phyloP scores from a whole-genome alignment of 2,797 vertebrate species.

The Paedocypris micromegethes region DNA sequence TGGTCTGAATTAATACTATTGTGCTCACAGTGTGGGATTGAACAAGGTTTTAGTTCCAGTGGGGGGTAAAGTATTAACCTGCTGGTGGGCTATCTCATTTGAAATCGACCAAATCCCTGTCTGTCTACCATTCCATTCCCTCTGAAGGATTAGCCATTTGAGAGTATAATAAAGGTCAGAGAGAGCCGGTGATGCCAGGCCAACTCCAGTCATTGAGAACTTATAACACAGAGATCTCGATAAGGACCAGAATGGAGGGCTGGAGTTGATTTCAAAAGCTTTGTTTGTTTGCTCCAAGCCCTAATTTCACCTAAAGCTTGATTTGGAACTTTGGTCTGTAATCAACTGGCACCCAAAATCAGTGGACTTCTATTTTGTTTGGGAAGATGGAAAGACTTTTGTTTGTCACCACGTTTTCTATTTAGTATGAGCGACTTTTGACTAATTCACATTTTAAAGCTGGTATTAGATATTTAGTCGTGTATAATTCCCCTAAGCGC shows the following conservation, averaged over 20 bases:
- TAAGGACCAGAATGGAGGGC: slow-evolving; percentile 22
- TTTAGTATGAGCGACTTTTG: no score
- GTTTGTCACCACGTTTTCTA: no score
- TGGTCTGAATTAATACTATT: slow-evolving; percentile 45
- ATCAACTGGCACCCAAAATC: slow-evolving; percentile 45
- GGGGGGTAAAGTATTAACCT: slow-evolving; percentile 49
- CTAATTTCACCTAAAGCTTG: slow-evolving; percentile 36
- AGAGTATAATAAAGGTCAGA: slow-evolving; percentile 57
- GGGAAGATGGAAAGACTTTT: no score
- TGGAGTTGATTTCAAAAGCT: slow-evolving; percentile 49
- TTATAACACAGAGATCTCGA: slow-evolving; percentile 40
- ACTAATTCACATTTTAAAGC: no score
- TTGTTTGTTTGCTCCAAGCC: slow-evolving; percentile 39
- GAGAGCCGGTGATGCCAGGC: slow-evolving; percentile 41
- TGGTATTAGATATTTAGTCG: no score
- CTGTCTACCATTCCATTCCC: slow-evolving; percentile 51
- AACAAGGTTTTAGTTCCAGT: slow-evolving; percentile 48
- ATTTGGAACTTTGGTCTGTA: slow-evolving; percentile 40
- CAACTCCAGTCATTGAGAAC: slow-evolving; percentile 29
- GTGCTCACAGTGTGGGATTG: slow-evolving; percentile 44
- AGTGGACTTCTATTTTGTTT: slow-evolving; percentile 1
- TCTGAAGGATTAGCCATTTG: slow-evolving; percentile 55
- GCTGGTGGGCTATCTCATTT: slow-evolving; percentile 52
- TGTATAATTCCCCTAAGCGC: no score
- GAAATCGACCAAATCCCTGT: slow-evolving; percentile 56